Base-by-base conservation (phyloP, 2,888 invertebrate genomes). In the Smittia sp. region DNA sequence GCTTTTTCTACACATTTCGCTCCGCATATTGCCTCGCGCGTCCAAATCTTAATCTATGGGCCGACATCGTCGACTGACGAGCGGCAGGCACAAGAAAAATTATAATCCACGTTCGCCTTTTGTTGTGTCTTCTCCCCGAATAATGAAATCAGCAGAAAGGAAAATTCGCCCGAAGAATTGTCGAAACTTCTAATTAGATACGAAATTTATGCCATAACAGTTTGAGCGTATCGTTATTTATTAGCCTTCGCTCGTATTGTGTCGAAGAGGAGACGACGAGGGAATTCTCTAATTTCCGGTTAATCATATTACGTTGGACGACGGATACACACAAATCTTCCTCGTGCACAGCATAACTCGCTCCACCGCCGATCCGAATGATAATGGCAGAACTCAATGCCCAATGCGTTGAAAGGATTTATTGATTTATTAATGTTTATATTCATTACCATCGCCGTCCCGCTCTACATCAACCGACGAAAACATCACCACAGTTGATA, bases 401-500 rank as follows among this genome's bases (percentile, higher is more conserved):
- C 11, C 9, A 66, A 39, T 24, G 67, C 9, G 39, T 67, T 15
- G 67, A 65, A 67, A 18, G 39, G 20, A 67, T 25, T 18, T 69
- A 69, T 69, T 69, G 68, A 69, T 69, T 69, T 69, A 69, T 69
- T 24, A 69, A 69, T 69, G 52, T 67, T 67, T 67, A 67, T 67
- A 13, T 67, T 67, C 67, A 39, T 65, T n/a, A 25, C 11, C 32
- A 32, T n/a, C 27, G n/a, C 24, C 18, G 25, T 39, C 38, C 32
- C 27, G n/a, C 11, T 66, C 32, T 39, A 15, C 22, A 32, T 65
- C 15, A 7, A 39, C 22, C 58, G 22, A 39, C 67, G 20, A 65
- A 20, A 20, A 27, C 15, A 27, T 27, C 15, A 13, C 15, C 41
- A 39, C 65, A 65, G 82, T 81, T 79, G 78, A 79, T 77, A 78